phyloP scores from a whole-genome alignment of 2,888 invertebrate genomes.

The Strigamia crassipes region DNA sequence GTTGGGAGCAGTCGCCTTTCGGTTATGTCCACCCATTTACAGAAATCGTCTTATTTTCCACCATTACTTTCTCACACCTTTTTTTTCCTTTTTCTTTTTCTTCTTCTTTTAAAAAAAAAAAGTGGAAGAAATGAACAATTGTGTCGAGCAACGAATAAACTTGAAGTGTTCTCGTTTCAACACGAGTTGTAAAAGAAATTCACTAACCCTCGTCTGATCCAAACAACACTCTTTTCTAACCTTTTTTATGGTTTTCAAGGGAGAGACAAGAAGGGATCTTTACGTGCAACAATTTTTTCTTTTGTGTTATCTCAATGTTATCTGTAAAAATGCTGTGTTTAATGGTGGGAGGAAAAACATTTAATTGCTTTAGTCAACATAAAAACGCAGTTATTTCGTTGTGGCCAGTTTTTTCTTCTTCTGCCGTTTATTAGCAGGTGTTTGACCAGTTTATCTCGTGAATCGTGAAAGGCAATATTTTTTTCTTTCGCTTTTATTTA shows the following conservation, averaged over 20 bases:
- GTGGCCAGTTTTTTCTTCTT: not conserved
- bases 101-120: not conserved
- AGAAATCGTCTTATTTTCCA: constrained; percentile 39
- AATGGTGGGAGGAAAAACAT: not conserved
- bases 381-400: not conserved
- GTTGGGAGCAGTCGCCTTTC: constrained; percentile 20
- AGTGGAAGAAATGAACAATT: constrained; percentile 27
- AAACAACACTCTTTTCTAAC: not conserved
- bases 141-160: constrained; percentile 32
- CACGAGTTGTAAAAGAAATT: constrained; percentile 14
- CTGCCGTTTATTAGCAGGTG: not conserved
- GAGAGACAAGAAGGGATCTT: not conserved
- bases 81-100: not conserved
- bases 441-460: not conserved
- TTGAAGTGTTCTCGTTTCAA: constrained; percentile 26
- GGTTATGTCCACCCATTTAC: constrained; percentile 42
- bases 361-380: constrained; percentile 23
- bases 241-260: constrained; percentile 1
- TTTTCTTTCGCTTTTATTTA: not conserved
- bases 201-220: not conserved
- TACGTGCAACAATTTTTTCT: not conserved
- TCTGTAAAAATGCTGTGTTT: not conserved
- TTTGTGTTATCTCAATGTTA: not conserved
- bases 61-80: constrained; percentile 24
- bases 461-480: not conserved